Evolutionary conservation across 2,888 invertebrate genomes (phyloP).

Genomic region (Erebia epiphron): DNA sequence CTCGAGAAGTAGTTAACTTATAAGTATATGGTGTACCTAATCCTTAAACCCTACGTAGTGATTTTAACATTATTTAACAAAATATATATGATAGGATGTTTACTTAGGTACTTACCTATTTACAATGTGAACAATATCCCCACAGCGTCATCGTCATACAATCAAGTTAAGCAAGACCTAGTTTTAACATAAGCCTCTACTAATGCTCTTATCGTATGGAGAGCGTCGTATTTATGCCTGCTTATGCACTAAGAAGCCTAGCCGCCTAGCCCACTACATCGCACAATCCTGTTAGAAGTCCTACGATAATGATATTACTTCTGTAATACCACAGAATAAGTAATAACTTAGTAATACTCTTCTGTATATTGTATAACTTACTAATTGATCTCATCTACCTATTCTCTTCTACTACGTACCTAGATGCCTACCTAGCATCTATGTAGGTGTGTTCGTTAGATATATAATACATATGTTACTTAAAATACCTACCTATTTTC

Average conservation of each 20-base stretch:
- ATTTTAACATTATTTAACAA: no score
- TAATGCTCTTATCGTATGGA: conserved; percentile 73
- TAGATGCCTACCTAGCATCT: background rate
- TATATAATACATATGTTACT: no score
- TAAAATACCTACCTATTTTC: no score
- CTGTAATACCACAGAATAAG: conserved; percentile 33
- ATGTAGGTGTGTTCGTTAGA: background rate
- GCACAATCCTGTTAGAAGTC: conserved; percentile 67
- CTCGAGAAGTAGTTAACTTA: no score
- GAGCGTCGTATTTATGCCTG: conserved; percentile 72
- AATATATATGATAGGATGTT: no score
- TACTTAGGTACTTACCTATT: background rate
- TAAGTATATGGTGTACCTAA: no score
- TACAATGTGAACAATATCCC: background rate
- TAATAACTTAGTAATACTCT: conserved; percentile 34
- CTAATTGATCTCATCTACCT: conserved; percentile 5
- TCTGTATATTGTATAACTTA: conserved; percentile 5
- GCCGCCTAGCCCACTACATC: conserved; percentile 67
- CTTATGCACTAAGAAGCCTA: conserved; percentile 73
- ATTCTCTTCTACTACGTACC: background rate
- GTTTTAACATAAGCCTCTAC: conserved; percentile 50
- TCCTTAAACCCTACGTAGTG: no score
- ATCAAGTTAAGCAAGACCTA: conserved; percentile 48
- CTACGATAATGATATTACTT: conserved; percentile 50
- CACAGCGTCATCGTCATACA: conserved; percentile 13